Percentiles rank a stretch among this genome's conserved stretches.
Conservation (phyloP, 2,888 invertebrate species). For the Trichogramma dendrolimi region DNA sequence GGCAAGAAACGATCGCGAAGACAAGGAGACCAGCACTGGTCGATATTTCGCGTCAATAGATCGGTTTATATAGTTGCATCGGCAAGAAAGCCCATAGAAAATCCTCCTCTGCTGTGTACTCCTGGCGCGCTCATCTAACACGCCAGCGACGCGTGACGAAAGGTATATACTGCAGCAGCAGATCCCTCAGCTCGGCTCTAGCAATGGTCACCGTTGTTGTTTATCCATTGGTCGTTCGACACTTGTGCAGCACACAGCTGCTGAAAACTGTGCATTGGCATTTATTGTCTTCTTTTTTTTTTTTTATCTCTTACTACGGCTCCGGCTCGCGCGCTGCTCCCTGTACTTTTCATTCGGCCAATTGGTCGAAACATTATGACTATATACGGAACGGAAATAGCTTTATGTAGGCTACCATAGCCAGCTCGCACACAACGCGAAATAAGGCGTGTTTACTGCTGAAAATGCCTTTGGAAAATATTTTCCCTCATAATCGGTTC, state of each 20-base stretch:
- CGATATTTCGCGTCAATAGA: slow-evolving; percentile 34
- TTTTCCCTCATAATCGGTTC: no score
- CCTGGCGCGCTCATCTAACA: slow-evolving; percentile 40
- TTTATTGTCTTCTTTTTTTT: slow-evolving; percentile 1
- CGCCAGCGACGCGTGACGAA: slow-evolving; percentile 49
- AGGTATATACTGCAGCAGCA: slow-evolving; percentile 34
- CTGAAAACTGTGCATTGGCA: neutral
- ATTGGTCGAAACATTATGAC: no score
- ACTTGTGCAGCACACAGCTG: slow-evolving; percentile 1
- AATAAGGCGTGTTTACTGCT: no score
- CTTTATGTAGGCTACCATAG: no score
- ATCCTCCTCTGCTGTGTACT: no score
- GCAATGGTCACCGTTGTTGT: slow-evolving; percentile 1
- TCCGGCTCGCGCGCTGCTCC: neutral
- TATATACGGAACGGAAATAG: no score
- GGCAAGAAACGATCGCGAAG: slow-evolving; percentile 3
- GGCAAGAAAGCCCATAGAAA: neutral
- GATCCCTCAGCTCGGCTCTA: neutral
- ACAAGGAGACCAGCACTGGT: slow-evolving; percentile 39
- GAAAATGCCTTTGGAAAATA: no score
- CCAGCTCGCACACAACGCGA: no score
- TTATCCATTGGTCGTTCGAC: slow-evolving; percentile 11
- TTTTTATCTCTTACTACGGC: neutral
- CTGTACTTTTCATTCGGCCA: neutral
- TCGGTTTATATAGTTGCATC: slow-evolving; percentile 45